phyloP scores from a whole-genome alignment of 2,797 vertebrate species.

The Heteromormyrus szaboi region DNA sequence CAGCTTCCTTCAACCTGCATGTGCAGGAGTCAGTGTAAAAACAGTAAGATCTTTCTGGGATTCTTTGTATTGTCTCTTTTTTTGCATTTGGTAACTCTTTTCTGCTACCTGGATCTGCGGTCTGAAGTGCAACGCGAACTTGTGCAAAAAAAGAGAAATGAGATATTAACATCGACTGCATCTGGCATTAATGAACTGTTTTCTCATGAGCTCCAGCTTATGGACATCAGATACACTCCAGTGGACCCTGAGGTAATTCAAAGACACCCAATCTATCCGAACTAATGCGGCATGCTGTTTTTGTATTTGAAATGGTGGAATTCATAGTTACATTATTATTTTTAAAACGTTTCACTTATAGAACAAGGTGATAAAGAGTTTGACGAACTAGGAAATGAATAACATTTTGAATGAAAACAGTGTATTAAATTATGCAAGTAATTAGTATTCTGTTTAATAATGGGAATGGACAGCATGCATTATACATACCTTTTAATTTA shows the following conservation, averaged over 20 bases:
- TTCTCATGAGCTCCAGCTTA: constrained; percentile 24
- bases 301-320: not conserved
- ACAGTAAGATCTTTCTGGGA: constrained; percentile 74
- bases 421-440: not conserved
- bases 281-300: not conserved
- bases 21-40: constrained; percentile 66
- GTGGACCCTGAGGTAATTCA: constrained; percentile 34
- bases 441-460: not conserved
- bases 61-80: constrained; percentile 84
- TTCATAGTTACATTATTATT: not conserved
- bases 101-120: constrained; percentile 83
- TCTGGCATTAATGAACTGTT: constrained; percentile 24
- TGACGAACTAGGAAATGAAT: not conserved
- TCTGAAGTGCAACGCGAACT: constrained; percentile 80
- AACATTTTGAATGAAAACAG: not conserved
- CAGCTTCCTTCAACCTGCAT: constrained; percentile 52
- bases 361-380: not conserved
- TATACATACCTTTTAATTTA: not conserved
- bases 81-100: constrained; percentile 80
- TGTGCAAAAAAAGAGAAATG: constrained; percentile 53
- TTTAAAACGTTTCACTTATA: not conserved
- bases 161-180: constrained; percentile 17
- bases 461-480: not conserved
- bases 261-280: not conserved
- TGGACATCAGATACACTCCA: constrained; percentile 33